Evolutionary conservation across 2,797 vertebrate genomes (phyloP).

Genomic region (Lates japonicus): DNA sequence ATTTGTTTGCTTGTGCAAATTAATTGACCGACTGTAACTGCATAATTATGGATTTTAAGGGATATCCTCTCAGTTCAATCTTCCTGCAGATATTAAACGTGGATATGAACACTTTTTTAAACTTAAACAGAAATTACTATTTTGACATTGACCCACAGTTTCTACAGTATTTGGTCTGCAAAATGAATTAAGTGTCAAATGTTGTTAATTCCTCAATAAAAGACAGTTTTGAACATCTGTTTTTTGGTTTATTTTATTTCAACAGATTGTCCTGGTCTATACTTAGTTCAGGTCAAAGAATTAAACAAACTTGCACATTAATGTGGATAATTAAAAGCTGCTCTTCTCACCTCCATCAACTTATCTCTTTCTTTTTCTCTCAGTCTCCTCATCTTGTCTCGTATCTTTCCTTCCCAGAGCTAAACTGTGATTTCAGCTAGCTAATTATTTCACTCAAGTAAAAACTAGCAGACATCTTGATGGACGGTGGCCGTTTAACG

Average conservation of each 20-base stretch:
- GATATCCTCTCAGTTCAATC: constrained; percentile 40
- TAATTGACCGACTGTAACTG: constrained; percentile 8
- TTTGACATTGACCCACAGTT: constrained; percentile 75
- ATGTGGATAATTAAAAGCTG: background rate
- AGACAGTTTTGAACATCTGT: constrained; percentile 50
- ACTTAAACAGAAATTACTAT: constrained; percentile 58
- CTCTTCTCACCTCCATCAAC: too few species aligned
- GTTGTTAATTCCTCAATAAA: constrained; percentile 74
- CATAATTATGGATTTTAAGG: constrained; percentile 47
- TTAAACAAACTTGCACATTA: background rate
- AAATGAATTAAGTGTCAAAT: constrained; percentile 59
- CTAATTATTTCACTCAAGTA: too few species aligned
- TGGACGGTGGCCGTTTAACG: too few species aligned
- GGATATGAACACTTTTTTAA: constrained; percentile 52
- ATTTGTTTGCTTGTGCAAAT: constrained; percentile 43
- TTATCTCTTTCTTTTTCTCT: too few species aligned
- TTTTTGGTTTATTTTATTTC: constrained; percentile 2
- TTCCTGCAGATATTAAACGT: constrained; percentile 37
- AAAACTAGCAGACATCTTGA: too few species aligned
- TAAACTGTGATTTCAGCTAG: too few species aligned
- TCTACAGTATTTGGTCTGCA: constrained; percentile 68
- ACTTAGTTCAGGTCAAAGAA: background rate
- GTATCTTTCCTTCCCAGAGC: too few species aligned
- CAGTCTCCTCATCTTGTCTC: too few species aligned
- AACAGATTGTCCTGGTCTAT: background rate